phyloP scores from a whole-genome alignment of 2,888 invertebrate species.

The Diploptera punctata region DNA sequence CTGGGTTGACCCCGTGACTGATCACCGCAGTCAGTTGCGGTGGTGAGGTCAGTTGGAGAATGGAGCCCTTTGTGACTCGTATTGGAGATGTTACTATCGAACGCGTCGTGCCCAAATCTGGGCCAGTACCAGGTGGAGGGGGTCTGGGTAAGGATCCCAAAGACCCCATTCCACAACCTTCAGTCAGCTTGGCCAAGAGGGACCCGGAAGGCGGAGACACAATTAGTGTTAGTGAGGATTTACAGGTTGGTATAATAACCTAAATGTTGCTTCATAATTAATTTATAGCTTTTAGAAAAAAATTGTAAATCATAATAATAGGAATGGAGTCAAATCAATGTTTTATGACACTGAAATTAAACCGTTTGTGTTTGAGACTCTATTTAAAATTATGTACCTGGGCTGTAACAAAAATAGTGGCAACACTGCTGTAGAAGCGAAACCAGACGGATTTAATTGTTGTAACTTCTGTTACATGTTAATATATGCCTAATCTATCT shows the following conservation, averaged over 20 bases:
- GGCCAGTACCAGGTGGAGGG: conserved; percentile 29
- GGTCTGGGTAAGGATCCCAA: conserved; percentile 42
- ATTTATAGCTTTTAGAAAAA: no score
- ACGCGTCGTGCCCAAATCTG: conserved; percentile 54
- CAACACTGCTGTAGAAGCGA: no score
- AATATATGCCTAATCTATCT: no score
- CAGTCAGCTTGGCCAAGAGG: conserved; percentile 51
- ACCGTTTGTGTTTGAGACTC: no score
- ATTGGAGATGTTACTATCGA: conserved; percentile 68
- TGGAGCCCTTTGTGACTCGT: conserved; percentile 63
- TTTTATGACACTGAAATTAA: no score
- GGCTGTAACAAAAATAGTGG: no score
- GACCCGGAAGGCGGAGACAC: conserved; percentile 51
- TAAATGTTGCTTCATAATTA: neutral
- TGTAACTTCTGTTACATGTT: no score
- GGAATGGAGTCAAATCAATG: no score
- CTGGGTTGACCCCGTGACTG: conserved; percentile 26
- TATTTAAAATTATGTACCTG: no score
- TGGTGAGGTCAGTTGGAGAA: conserved; percentile 41
- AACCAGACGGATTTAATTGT: no score
- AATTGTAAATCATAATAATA: no score
- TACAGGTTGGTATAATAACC: conserved; percentile 5
- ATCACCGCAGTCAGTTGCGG: conserved; percentile 25
- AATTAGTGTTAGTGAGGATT: conserved; percentile 40
- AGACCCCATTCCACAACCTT: conserved; percentile 30